phyloP scores from a whole-genome alignment of 2,888 invertebrate genomes.

The Clivina fossor region DNA sequence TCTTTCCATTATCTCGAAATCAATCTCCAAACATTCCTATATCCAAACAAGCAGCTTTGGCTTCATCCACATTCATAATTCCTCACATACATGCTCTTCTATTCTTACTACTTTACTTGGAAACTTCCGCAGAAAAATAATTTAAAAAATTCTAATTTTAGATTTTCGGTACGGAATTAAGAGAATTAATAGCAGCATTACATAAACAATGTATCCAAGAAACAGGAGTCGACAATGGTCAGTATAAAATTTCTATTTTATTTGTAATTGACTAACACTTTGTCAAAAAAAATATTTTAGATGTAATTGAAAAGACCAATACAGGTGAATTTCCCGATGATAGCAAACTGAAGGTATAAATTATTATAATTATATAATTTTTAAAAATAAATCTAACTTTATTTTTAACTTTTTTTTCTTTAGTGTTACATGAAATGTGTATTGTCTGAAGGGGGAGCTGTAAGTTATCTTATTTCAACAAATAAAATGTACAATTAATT shows the following conservation, averaged over 20 bases:
- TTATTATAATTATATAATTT: not conserved
- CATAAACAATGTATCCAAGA: constrained; percentile 31
- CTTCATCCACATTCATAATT: too few species aligned
- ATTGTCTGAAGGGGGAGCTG: constrained; percentile 30
- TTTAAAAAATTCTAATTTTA: too few species aligned
- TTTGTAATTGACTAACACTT: too few species aligned
- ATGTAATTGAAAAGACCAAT: constrained; percentile 26
- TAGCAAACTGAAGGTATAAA: constrained; percentile 35
- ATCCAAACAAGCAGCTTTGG: too few species aligned
- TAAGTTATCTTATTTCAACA: constrained; percentile 38
- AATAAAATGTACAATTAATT: too few species aligned
- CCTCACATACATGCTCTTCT: too few species aligned
- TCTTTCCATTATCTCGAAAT: too few species aligned
- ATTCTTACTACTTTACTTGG: too few species aligned
- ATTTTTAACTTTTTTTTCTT: constrained; percentile 28
- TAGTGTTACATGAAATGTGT: constrained; percentile 39
- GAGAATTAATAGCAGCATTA: constrained; percentile 24
- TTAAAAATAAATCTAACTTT: constrained; percentile 10
- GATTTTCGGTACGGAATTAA: too few species aligned
- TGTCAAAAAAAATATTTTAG: too few species aligned
- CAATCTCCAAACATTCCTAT: too few species aligned
- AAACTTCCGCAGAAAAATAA: too few species aligned
- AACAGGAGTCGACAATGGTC: constrained; percentile 32
- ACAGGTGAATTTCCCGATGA: constrained; percentile 33
- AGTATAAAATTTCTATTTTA: not conserved